A percentile compares a stretch with the other conserved stretches of the same genome.
These are phyloP conservation scores for Standfussiana lucernea DNA, from an alignment of 2,888 invertebrate genomes.

Conservation along the genomic window DNA sequence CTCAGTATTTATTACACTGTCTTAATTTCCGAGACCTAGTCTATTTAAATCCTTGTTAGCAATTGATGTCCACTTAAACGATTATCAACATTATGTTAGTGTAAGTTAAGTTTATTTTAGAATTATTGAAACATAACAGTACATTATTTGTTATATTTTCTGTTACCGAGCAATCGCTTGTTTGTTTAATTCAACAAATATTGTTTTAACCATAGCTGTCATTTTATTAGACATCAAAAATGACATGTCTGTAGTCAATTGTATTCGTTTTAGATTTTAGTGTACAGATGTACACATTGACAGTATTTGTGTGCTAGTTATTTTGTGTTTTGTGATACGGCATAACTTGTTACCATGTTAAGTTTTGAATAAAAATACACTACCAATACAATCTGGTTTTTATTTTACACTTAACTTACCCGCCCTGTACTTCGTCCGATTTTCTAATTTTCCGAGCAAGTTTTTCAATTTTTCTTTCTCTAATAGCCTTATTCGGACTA, in stretches of 20 bases:
- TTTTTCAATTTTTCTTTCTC: no score
- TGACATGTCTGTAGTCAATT: slow-evolving; percentile 3
- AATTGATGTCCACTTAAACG: neutral
- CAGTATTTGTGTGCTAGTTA: slow-evolving; percentile 50
- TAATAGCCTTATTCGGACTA: no score
- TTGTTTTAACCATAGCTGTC: slow-evolving; percentile 4
- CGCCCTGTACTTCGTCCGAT: neutral
- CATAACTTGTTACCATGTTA: slow-evolving; percentile 54
- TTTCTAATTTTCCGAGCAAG: no score
- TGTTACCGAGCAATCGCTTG: neutral
- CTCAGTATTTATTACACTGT: slow-evolving; percentile 1
- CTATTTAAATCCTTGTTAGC: neutral
- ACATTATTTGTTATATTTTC: neutral
- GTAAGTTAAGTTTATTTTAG: neutral
- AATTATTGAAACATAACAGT: neutral
- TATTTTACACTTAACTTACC: neutral
- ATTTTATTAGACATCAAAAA: neutral
- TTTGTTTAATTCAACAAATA: neutral
- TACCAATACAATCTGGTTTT: neutral
- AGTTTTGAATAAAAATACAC: slow-evolving; percentile 61
- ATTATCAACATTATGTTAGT: neutral
- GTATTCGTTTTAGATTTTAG: slow-evolving; percentile 13
- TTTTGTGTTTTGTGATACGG: slow-evolving; percentile 53
- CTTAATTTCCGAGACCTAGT: neutral
- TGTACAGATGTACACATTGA: slow-evolving; percentile 26